phyloP scores from a whole-genome alignment of 2,113 vertebrate species.

The Apodemus sylvaticus region DNA sequence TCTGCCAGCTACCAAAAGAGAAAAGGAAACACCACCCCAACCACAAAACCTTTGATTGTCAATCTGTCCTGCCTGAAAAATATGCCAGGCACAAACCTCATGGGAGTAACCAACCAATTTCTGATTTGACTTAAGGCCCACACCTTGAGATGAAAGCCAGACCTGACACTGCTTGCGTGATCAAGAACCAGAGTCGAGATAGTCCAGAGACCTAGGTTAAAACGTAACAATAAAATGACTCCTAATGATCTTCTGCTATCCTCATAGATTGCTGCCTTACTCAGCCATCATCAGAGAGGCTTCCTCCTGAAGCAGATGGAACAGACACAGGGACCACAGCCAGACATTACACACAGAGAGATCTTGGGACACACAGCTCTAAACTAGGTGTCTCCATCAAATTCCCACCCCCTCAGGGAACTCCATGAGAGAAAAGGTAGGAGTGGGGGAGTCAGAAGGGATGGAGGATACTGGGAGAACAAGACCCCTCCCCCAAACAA shows the following conservation, averaged over 20 bases:
- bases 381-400: background rate
- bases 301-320: background rate
- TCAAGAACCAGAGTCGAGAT: background rate
- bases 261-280: background rate
- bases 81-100: background rate
- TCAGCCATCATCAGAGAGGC: background rate
- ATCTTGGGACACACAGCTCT: background rate
- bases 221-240: background rate
- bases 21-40: background rate
- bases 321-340: background rate
- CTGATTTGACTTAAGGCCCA: background rate
- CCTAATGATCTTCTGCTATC: background rate
- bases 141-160: background rate
- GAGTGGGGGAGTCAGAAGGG: background rate
- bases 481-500: background rate
- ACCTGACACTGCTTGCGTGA: background rate
- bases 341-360: background rate
- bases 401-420: background rate
- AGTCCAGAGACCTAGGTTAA: background rate
- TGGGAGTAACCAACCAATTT: background rate
- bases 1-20: background rate
- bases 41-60: background rate
- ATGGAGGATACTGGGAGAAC: background rate
- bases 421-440: background rate
- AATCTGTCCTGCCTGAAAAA: background rate